Conservation (phyloP, 2,113 vertebrate species). For the Benitochromis conjunctus region DNA sequence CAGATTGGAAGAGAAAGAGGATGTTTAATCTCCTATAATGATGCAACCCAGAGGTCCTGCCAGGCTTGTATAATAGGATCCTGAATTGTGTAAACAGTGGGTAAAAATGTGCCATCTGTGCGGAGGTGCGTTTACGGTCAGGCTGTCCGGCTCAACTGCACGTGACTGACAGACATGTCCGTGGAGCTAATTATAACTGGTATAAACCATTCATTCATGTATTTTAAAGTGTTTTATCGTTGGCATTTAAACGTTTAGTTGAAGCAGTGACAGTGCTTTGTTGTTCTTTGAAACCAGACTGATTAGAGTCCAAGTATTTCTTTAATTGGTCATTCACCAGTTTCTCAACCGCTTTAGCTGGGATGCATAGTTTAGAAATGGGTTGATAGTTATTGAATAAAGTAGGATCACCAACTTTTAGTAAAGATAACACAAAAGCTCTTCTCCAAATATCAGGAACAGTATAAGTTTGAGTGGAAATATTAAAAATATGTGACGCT, state of each 20-base stretch:
- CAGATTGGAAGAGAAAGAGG: conserved; percentile 19
- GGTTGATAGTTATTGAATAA: background rate
- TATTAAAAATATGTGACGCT: background rate
- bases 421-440: background rate
- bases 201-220: background rate
- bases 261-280: background rate
- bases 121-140: conserved; percentile 34
- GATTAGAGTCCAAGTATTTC: background rate
- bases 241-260: background rate
- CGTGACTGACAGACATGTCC: background rate
- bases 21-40: conserved; percentile 61
- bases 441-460: background rate
- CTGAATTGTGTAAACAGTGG: conserved; percentile 11
- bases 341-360: background rate
- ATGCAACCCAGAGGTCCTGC: conserved; percentile 44
- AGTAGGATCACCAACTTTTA: background rate
- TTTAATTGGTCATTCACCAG: background rate
- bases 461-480: background rate
- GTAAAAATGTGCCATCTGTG: conserved; percentile 49
- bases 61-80: conserved; percentile 49
- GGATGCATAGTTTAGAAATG: background rate
- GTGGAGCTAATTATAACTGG: background rate
- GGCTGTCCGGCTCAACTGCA: background rate
- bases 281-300: background rate
- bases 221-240: background rate